Conservation (phyloP, 30 jellyfish, hydroid and myxozoan genomes). For the Aurelia coerulea region DNA sequence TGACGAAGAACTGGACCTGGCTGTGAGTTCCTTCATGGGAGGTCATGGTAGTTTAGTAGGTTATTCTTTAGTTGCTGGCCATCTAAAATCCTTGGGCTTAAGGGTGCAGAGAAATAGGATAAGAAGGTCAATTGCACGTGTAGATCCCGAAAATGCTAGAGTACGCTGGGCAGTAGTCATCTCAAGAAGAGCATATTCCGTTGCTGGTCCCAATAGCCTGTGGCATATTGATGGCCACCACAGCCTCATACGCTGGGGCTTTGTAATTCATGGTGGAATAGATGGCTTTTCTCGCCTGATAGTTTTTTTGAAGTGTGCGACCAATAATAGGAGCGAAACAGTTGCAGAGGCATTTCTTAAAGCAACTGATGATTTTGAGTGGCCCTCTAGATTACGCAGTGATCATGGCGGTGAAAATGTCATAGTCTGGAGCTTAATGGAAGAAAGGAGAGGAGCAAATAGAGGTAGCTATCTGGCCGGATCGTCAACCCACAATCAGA, state of each 20-base stretch:
- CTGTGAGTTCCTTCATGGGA: no score
- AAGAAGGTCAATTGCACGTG: no score
- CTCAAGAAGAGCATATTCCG: constrained; percentile 31
- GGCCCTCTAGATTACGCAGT: constrained; percentile 29
- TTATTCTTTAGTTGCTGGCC: no score
- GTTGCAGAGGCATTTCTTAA: constrained; percentile 8
- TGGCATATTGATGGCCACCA: constrained; percentile 39
- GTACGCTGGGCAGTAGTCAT: neutral
- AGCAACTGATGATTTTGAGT: constrained; percentile 5
- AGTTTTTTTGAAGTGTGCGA: constrained; percentile 11
- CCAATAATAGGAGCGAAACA: constrained; percentile 12
- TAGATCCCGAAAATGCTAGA: no score
- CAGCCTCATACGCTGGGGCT: constrained; percentile 35
- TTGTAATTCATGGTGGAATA: constrained; percentile 42
- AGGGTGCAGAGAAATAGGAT: no score
- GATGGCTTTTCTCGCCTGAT: constrained; percentile 23
- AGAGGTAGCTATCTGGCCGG: constrained; percentile 45
- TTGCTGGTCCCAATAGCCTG: constrained; percentile 31
- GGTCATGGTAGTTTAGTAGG: no score
- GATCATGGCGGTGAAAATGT: constrained; percentile 49
- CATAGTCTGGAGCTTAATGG: constrained; percentile 4
- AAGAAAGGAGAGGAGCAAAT: constrained; percentile 9
- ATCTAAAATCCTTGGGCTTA: no score
- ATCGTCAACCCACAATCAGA: neutral
- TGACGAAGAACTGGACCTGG: no score